phyloP scores from a whole-genome alignment of 2,888 invertebrate species.

The Eustalomyia histrio region DNA sequence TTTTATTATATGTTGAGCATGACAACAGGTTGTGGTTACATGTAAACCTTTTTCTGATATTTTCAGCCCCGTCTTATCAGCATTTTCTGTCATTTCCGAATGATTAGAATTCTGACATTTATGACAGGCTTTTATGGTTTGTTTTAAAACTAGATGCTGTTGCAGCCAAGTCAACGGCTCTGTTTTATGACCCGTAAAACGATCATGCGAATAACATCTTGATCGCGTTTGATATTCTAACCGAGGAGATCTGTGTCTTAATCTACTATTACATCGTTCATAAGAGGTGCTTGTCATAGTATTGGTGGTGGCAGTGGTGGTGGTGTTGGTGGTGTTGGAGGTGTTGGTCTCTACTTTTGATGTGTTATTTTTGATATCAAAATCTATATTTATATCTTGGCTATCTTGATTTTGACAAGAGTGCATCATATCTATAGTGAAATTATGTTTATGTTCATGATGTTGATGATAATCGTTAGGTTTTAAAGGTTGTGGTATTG shows the following conservation, averaged over 20 bases:
- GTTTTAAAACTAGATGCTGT: slow-evolving; percentile 78
- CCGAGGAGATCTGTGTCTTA: slow-evolving; percentile 42
- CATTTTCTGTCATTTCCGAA: slow-evolving; percentile 71
- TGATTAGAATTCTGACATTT: slow-evolving; percentile 72
- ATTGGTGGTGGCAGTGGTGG: slow-evolving; percentile 33
- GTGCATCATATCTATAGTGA: slow-evolving; percentile 71
- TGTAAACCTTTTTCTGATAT: slow-evolving; percentile 25
- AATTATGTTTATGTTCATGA: slow-evolving; percentile 69
- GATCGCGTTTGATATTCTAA: slow-evolving; percentile 9
- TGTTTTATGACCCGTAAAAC: slow-evolving; percentile 69
- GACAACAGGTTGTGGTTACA: slow-evolving; percentile 54
- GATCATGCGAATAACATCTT: slow-evolving; percentile 54
- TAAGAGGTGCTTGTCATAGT: slow-evolving; percentile 27
- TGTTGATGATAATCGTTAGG: slow-evolving; percentile 46
- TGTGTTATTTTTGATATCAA: slow-evolving; percentile 21
- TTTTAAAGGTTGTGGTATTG: slow-evolving; percentile 58
- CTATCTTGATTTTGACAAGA: slow-evolving; percentile 18
- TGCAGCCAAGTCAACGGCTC: slow-evolving; percentile 78
- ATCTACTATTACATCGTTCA: slow-evolving; percentile 28
- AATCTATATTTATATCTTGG: slow-evolving; percentile 33
- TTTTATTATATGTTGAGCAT: slow-evolving; percentile 41
- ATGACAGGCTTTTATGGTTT: slow-evolving; percentile 70
- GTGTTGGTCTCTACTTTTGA: slow-evolving; percentile 45
- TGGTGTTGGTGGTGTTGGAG: slow-evolving; percentile 34
- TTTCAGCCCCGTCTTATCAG: slow-evolving; percentile 60